Conservation (phyloP, 2,797 vertebrate genomes). For the Toxotes lorentzi region DNA sequence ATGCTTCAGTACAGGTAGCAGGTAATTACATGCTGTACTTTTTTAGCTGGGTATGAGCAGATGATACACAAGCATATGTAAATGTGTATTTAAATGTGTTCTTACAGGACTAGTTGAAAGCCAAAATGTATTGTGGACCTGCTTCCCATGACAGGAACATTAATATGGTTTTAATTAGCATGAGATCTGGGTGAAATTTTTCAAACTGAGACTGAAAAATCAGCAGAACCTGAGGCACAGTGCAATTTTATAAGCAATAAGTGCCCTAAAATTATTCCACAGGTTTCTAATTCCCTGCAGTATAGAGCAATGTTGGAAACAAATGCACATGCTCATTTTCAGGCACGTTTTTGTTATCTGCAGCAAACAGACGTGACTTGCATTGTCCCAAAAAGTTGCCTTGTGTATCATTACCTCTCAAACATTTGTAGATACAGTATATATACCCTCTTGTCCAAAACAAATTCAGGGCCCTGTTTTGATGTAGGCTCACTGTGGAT, state of each 20-base stretch:
- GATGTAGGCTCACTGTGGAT: constrained; percentile 29
- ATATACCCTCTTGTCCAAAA: constrained; percentile 20
- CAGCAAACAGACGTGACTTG: neutral
- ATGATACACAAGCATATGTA: constrained; percentile 45
- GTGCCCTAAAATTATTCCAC: constrained; percentile 25
- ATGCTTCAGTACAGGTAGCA: constrained; percentile 59
- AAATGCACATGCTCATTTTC: constrained; percentile 9
- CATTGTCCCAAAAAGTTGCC: constrained; percentile 55
- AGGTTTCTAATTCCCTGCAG: neutral
- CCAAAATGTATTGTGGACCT: constrained; percentile 26
- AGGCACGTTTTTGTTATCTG: constrained; percentile 8
- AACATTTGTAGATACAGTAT: constrained; percentile 17
- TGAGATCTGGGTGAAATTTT: constrained; percentile 8
- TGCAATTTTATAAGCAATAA: constrained; percentile 50
- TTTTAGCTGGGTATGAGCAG: constrained; percentile 10
- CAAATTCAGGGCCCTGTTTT: constrained; percentile 41
- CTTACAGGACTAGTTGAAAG: constrained; percentile 27
- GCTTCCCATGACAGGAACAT: constrained; percentile 20
- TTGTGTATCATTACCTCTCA: constrained; percentile 56
- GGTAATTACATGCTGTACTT: constrained; percentile 43
- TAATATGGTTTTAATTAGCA: constrained; percentile 33
- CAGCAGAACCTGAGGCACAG: constrained; percentile 24
- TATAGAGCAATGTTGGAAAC: constrained; percentile 6
- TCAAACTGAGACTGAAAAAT: constrained; percentile 23
- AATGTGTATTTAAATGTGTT: constrained; percentile 46